Evolutionary conservation across 1,140 invertebrate species (phyloP), one percentile per base, ranked within the genome.

Genomic region (Hetaerina americana): DNA sequence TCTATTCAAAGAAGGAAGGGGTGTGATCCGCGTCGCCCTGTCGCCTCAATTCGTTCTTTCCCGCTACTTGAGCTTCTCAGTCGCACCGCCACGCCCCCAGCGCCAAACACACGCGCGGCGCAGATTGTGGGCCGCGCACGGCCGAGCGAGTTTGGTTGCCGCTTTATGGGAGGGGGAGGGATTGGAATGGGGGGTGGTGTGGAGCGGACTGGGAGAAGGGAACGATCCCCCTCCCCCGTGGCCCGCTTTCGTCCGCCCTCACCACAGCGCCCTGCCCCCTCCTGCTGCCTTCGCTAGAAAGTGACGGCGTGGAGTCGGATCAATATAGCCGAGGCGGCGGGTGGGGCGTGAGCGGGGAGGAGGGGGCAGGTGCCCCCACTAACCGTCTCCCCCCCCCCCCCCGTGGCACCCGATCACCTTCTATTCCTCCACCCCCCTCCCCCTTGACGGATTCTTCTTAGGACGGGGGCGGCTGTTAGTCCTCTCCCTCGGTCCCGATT

Each of bases 61-160:
- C n/a, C n/a, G n/a, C n/a, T n/a, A n/a, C n/a, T n/a, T n/a, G n/a
- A n/a, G n/a, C n/a, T n/a, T n/a, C n/a, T n/a, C n/a, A n/a, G 72
- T 22, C 25, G 27, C 40, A 15, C 40, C 26, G 70, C 28, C 68
- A 71, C 70, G 71, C 71, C 71, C 73, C 28, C 71, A 71, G 26
- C 18, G 66, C 66, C 72, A 66, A n/a, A n/a, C n/a, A n/a, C n/a
- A n/a, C n/a, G n/a, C n/a, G n/a, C n/a, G n/a, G n/a, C n/a, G 40
- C 10, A 57, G n/a, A 57, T n/a, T n/a, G 40, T 57, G 40, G 40
- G n/a, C 10, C n/a, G 27, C 66, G 24, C 24, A n/a, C 27, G 66
- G 66, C 25, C 24, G 27, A 25, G 24, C 66, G 40, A 68, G 66
- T 68, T 26, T 68, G 40, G 10, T n/a, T 25, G 27, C 27, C n/a